A percentile compares a stretch with the other conserved stretches of the same genome.
These are phyloP conservation scores for Eueremaeus valkanovi DNA, from an alignment of 2,888 invertebrate genomes.

Conservation along the genomic window DNA sequence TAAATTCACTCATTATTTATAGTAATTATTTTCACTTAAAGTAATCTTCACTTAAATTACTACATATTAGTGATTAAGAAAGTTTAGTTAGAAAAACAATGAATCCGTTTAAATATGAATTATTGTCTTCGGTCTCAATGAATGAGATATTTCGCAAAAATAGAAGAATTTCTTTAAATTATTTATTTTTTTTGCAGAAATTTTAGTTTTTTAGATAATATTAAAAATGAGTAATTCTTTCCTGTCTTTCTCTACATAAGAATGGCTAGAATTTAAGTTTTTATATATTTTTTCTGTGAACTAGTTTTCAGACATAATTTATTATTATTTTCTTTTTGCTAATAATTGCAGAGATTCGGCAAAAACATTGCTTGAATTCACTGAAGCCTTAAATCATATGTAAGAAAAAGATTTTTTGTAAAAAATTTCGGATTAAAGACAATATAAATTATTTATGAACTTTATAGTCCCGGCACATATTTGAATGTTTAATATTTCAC, in stretches of 20 bases:
- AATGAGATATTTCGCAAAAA: neutral
- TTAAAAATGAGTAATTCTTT: no score
- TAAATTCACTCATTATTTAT: no score
- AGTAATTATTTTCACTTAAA: no score
- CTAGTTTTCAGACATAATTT: constrained; percentile 15
- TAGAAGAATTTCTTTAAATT: neutral
- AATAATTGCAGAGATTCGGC: constrained; percentile 13
- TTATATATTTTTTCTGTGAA: neutral
- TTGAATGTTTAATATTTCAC: neutral
- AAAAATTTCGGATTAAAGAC: constrained; percentile 21
- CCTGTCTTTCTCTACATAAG: neutral
- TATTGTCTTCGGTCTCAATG: neutral
- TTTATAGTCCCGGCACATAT: neutral
- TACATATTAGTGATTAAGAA: no score
- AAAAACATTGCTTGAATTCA: constrained; percentile 17
- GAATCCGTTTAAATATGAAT: neutral
- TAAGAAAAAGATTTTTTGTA: neutral
- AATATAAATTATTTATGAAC: constrained; percentile 32
- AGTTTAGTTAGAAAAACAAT: neutral
- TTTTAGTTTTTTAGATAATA: neutral
- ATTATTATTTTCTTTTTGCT: constrained; percentile 14
- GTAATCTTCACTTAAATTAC: no score
- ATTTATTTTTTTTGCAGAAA: neutral
- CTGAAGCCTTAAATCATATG: constrained; percentile 28
- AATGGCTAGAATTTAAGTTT: constrained; percentile 3